phyloP scores from a whole-genome alignment of 2,113 vertebrate genomes.

The Melanotaenia duboulayi region DNA sequence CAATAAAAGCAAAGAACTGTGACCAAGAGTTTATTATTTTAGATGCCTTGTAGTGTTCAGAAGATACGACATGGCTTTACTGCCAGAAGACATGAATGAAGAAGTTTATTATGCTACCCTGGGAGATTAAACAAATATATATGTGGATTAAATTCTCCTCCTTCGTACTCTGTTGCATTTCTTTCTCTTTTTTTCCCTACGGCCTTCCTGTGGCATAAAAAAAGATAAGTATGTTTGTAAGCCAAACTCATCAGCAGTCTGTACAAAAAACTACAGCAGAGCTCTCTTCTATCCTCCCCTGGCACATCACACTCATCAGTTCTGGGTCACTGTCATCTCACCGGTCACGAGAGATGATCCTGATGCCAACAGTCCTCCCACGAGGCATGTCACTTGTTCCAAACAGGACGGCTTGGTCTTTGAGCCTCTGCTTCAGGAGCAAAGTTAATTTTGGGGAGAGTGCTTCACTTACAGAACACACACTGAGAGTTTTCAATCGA shows the following conservation, averaged over 20 bases:
- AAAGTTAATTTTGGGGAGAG: constrained; percentile 1
- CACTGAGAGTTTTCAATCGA: background rate
- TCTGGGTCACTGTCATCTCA: constrained; percentile 53
- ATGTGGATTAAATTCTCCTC: constrained; percentile 5
- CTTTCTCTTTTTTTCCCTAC: background rate
- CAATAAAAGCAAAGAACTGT: constrained; percentile 3
- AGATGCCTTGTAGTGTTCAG: constrained; percentile 15
- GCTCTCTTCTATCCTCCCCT: constrained; percentile 39
- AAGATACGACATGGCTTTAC: constrained; percentile 42
- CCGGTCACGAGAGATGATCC: constrained; percentile 29
- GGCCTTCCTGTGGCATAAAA: background rate
- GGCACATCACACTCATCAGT: constrained; percentile 41
- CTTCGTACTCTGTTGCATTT: constrained; percentile 6
- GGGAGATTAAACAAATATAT: constrained; percentile 4
- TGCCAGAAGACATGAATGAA: constrained; percentile 8
- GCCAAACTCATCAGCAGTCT: constrained; percentile 40
- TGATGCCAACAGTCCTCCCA: constrained; percentile 44
- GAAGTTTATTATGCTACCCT: constrained; percentile 11
- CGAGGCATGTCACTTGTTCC: constrained; percentile 26
- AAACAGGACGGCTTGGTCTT: constrained; percentile 15
- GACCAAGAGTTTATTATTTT: constrained; percentile 37
- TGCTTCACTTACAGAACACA: background rate
- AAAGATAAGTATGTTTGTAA: background rate
- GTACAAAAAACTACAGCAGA: constrained; percentile 21
- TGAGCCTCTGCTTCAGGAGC: constrained; percentile 30